phyloP scores from a whole-genome alignment of 1,140 invertebrate species.

The Drosophila arawakana region DNA sequence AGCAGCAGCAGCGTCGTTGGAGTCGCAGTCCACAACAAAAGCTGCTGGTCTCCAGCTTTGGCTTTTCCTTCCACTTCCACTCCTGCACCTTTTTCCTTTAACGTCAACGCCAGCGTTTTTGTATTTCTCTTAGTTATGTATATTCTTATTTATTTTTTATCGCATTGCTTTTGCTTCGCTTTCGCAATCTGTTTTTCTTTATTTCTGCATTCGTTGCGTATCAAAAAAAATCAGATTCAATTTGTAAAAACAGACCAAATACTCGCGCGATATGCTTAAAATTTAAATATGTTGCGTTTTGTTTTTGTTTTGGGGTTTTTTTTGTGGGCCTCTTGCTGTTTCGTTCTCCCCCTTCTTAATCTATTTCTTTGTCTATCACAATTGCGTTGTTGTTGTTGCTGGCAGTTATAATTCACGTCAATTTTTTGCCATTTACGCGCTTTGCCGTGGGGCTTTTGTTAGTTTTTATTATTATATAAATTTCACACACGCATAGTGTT shows the following conservation, averaged over 20 bases:
- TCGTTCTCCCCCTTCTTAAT: conserved; percentile 64
- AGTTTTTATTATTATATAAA: conserved; percentile 53
- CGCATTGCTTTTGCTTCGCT: conserved; percentile 51
- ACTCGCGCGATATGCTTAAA: conserved; percentile 52
- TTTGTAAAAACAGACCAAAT: conserved; percentile 57
- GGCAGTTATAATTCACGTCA: conserved; percentile 71
- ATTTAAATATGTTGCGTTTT: conserved; percentile 65
- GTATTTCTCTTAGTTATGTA: conserved; percentile 33
- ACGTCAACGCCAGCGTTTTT: conserved; percentile 47
- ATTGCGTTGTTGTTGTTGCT: conserved; percentile 81
- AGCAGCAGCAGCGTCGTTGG: conserved; percentile 43
- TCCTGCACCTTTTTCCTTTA: conserved; percentile 18
- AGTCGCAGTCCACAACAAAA: conserved; percentile 56
- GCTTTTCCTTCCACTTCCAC: conserved; percentile 39
- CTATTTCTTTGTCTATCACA: conserved; percentile 83
- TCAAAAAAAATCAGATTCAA: conserved; percentile 43
- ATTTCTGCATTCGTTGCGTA: conserved; percentile 70
- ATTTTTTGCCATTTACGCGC: conserved; percentile 67
- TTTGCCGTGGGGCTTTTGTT: conserved; percentile 35
- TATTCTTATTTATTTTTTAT: conserved; percentile 73
- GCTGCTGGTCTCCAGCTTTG: conserved; percentile 49
- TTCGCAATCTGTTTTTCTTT: conserved; percentile 41
- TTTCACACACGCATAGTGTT: conserved; percentile 73
- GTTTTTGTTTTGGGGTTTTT: conserved; percentile 47
- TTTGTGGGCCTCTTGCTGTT: conserved; percentile 53